phyloP scores from a whole-genome alignment of 2,113 vertebrate genomes.

The Etia nguti region DNA sequence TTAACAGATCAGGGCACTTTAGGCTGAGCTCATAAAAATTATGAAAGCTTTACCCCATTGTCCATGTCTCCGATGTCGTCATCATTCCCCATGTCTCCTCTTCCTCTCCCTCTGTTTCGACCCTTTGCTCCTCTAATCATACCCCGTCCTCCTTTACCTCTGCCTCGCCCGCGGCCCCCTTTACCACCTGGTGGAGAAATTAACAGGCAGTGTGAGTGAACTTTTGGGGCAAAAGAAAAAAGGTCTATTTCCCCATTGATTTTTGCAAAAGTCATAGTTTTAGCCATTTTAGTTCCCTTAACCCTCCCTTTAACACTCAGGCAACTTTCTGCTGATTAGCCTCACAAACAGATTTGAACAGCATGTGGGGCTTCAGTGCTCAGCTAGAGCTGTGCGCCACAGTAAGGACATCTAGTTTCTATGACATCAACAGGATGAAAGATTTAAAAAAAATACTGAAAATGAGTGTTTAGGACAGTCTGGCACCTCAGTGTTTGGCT shows the following conservation, averaged over 20 bases:
- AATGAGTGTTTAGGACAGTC: neutral
- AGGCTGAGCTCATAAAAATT: neutral
- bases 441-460: neutral
- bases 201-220: neutral
- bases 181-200: conserved; percentile 68
- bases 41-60: conserved; percentile 74
- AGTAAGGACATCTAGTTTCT: fast-evolving
- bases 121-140: conserved; percentile 77
- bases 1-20: neutral
- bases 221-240: neutral
- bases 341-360: neutral
- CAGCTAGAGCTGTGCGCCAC: neutral
- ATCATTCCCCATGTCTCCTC: conserved; percentile 75
- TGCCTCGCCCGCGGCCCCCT: conserved; percentile 70
- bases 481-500: neutral
- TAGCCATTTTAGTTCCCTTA: neutral
- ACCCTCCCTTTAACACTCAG: neutral
- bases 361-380: neutral
- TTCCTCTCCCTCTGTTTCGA: conserved; percentile 77
- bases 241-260: neutral
- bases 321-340: neutral
- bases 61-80: conserved; percentile 87
- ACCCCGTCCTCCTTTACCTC: conserved; percentile 75
- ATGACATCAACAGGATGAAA: neutral
- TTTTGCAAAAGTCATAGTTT: neutral